Conservation (phyloP, 2,797 vertebrate species). For the Lycodopsis pacificus region DNA sequence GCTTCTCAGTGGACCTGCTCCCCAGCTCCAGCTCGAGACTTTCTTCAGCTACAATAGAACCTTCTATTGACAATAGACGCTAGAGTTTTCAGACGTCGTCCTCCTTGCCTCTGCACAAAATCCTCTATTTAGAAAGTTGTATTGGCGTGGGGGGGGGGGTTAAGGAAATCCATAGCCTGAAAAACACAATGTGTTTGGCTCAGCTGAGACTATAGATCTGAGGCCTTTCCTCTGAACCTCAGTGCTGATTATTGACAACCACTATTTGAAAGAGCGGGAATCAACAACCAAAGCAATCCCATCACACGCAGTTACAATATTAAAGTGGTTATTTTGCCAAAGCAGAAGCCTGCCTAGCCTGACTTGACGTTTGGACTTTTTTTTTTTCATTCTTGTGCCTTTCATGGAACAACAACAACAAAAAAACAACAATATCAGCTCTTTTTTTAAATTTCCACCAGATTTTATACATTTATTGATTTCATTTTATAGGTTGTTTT, state of each 20-base stretch:
- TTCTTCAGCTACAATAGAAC: constrained; percentile 23
- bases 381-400: constrained; percentile 76
- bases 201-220: constrained; percentile 39
- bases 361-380: constrained; percentile 69
- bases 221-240: constrained; percentile 53
- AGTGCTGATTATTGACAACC: constrained; percentile 50
- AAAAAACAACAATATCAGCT: constrained; percentile 47
- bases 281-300: constrained; percentile 68
- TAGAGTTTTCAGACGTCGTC: constrained; percentile 19
- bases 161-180: constrained; percentile 40
- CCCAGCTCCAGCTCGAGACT: neutral
- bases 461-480: constrained; percentile 74
- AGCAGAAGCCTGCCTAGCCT: constrained; percentile 76
- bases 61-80: constrained; percentile 7
- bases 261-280: constrained; percentile 50
- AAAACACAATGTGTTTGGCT: constrained; percentile 42
- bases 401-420: constrained; percentile 64
- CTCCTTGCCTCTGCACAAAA: constrained; percentile 42
- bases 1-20: constrained; percentile 8
- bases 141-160: constrained; percentile 6
- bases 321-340: constrained; percentile 76
- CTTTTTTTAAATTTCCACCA: constrained; percentile 63
- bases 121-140: constrained; percentile 40
- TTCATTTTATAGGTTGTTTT: constrained; percentile 76
- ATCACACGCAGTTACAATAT: constrained; percentile 53